Conservation (phyloP, 2,797 vertebrate species). For the Phoebastria nigripes region DNA sequence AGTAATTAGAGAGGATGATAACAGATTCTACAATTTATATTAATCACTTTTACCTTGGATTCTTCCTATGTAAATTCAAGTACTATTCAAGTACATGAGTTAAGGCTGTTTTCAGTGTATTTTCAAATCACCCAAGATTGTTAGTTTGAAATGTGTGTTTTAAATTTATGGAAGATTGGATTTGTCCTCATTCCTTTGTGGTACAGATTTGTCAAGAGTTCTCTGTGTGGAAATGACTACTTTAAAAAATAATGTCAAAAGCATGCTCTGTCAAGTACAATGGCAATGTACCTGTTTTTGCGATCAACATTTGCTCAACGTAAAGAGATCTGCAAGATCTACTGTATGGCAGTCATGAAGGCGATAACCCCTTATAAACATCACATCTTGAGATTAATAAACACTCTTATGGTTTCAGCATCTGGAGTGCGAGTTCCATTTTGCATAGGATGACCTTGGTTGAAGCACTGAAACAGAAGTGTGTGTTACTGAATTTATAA, state of each 20-base stretch:
- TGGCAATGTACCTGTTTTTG: background rate
- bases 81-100: background rate
- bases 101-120: slow-evolving; percentile 8
- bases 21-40: background rate
- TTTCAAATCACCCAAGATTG: background rate
- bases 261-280: background rate
- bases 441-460: slow-evolving; percentile 73
- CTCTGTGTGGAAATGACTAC: background rate
- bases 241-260: slow-evolving; percentile 14
- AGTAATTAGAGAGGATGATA: background rate
- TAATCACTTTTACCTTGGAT: slow-evolving; percentile 14
- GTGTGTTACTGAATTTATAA: slow-evolving; percentile 57
- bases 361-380: slow-evolving; percentile 41
- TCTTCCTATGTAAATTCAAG: background rate
- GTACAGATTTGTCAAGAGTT: background rate
- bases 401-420: slow-evolving; percentile 60
- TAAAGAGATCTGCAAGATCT: slow-evolving; percentile 18
- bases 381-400: slow-evolving; percentile 71
- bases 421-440: slow-evolving; percentile 59
- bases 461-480: background rate
- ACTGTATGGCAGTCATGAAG: background rate
- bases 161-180: background rate
- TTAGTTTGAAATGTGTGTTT: background rate
- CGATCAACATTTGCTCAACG: background rate
- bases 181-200: background rate